Conservation (phyloP, 2,113 vertebrate species). For the Poeciliopsis prolifica region DNA sequence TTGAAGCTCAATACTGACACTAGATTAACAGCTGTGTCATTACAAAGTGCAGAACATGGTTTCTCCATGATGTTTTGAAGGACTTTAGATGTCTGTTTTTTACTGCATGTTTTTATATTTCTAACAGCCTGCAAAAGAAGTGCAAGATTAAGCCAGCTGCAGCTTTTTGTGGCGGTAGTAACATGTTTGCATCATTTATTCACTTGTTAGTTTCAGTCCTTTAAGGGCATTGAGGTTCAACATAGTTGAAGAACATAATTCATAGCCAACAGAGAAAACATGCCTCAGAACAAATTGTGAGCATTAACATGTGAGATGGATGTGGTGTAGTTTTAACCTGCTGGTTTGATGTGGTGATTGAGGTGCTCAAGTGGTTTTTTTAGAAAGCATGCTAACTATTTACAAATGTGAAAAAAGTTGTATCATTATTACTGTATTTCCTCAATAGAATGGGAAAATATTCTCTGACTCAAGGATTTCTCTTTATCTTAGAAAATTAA, state of each 20-base stretch:
- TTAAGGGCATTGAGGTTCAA: background rate
- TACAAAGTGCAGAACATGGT: background rate
- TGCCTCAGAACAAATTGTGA: background rate
- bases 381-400: background rate
- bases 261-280: too few species aligned
- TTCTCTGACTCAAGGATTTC: background rate
- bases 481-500: background rate
- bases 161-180: background rate
- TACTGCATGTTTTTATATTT: background rate
- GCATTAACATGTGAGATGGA: background rate
- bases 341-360: background rate
- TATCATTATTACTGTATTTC: background rate
- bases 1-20: slow-evolving; percentile 41
- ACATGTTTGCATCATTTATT: background rate
- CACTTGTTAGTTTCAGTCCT: background rate
- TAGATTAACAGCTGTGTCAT: slow-evolving; percentile 15
- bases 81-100: background rate
- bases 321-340: background rate
- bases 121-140: background rate
- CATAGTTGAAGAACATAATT: background rate
- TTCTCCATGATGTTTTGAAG: background rate
- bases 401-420: background rate
- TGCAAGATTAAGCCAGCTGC: background rate
- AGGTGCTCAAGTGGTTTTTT: background rate
- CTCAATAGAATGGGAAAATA: background rate